Base-by-base conservation (phyloP, 2,888 invertebrate species). In the Therioaphis trifolii region DNA sequence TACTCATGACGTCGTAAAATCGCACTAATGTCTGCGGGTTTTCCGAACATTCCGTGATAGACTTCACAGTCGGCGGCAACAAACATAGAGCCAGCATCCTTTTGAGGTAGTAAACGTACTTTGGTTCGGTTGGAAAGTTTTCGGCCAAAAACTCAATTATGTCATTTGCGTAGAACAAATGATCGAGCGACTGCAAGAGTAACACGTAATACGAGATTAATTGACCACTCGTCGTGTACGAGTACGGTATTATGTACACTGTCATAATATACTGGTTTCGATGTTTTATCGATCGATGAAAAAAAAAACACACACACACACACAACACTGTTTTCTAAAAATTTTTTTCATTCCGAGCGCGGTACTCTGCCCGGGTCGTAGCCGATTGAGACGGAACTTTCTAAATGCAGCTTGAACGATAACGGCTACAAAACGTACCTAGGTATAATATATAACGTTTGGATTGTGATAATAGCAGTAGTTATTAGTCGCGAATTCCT, bases 1-100 rank as follows among this genome's bases (percentile, higher is more conserved):
- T 27, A 79, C 78, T 55, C 55, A 79, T 55, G 2, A 79, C 27
- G 43, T 79, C 24, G 40, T 79, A 79, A 49, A 79, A 79, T 27
- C 78, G 52, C 9, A 27, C 27, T n/a, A 79, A 55, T 24, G 15
- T 79, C 27, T 40, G 15, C 15, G 40, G 14, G 9, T 68, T 40
- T 0, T 43, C n/a, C 18, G 68, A 69, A 79, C 68, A 55, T 40
- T 79, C 68, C 14, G 14, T n/a, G 1, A 55, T 15, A 14, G 24
- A 69, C 9, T 61, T 49, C 15, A 61, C 24, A 0, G 80, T 61
- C 0, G 71, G 80, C 1, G 80, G 80, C 61, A 61, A 35, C 52
- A 80, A 61, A 27, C 80, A 80, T 11, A 71, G 29, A 7, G 21
- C 18, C 61, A 71, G 71, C 61, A 80, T 80, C 29, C 46, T 15